These are phyloP conservation scores for Lycaena phlaeas DNA, from an alignment of 2,888 invertebrate species.

Conservation along the genomic window DNA sequence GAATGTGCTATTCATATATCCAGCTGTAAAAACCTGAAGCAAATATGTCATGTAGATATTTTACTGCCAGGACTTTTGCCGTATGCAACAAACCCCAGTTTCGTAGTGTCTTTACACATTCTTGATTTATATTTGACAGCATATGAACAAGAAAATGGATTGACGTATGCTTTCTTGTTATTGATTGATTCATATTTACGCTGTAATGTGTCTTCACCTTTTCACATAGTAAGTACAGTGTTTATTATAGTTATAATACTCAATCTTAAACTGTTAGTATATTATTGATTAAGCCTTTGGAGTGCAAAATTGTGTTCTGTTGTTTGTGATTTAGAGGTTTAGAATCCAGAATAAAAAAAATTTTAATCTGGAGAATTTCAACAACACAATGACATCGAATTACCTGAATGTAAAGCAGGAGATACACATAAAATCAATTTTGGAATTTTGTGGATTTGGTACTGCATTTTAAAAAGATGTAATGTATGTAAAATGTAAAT, in stretches of 20 bases:
- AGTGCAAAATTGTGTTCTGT: background rate
- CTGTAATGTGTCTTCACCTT: conserved; percentile 78
- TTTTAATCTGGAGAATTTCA: too few species aligned
- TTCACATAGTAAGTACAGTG: conserved; percentile 72
- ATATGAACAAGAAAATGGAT: conserved; percentile 55
- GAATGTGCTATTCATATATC: conserved; percentile 75
- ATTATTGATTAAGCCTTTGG: background rate
- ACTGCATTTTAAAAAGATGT: too few species aligned
- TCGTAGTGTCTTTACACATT: conserved; percentile 61
- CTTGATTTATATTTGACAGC: conserved; percentile 70
- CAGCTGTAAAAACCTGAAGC: conserved; percentile 53
- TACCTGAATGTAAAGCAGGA: too few species aligned
- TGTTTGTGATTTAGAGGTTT: too few species aligned
- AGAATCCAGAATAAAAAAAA: too few species aligned
- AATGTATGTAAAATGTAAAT: too few species aligned
- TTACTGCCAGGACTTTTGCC: conserved; percentile 57
- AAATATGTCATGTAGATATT: conserved; percentile 52
- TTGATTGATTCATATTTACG: conserved; percentile 70
- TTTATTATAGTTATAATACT: background rate
- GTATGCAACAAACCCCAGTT: conserved; percentile 53
- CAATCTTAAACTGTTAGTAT: background rate
- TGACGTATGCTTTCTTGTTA: conserved; percentile 50
- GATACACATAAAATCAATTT: too few species aligned
- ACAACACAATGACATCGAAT: too few species aligned
- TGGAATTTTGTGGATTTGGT: too few species aligned